phyloP scores from a whole-genome alignment of 1,140 invertebrate genomes.

The Samia ricini region DNA sequence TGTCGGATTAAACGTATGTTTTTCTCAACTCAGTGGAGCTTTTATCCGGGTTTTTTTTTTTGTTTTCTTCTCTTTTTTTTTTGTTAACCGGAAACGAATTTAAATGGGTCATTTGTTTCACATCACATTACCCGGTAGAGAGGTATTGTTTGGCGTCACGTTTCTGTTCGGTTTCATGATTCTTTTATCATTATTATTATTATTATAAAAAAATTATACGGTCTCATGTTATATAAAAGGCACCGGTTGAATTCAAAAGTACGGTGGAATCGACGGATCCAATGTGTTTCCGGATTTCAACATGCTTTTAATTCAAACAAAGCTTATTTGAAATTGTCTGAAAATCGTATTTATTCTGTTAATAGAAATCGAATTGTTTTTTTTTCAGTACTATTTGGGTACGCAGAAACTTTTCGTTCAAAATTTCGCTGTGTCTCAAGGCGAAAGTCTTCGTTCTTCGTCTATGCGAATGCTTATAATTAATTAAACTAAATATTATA shows the following conservation, averaged over 20 bases:
- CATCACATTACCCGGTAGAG: not conserved
- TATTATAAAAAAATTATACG: not conserved
- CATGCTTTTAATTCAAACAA: not conserved
- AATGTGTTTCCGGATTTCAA: no score
- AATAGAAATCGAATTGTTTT: not conserved
- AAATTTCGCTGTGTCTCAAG: no score
- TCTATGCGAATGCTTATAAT: no score
- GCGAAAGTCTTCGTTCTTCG: no score
- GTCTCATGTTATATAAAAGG: not conserved
- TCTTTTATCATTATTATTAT: not conserved
- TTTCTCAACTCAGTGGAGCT: not conserved
- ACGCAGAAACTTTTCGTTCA: no score
- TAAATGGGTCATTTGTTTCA: constrained; percentile 4
- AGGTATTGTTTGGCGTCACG: constrained; percentile 1
- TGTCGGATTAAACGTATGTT: not conserved
- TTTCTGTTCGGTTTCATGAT: not conserved
- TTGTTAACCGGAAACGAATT: not conserved
- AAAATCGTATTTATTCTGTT: no score
- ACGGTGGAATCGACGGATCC: no score
- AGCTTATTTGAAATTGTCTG: no score
- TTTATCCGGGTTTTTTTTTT: not conserved
- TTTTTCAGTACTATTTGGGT: no score
- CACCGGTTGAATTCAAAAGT: not conserved
- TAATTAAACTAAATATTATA: no score
- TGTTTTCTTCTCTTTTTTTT: not conserved